These are phyloP conservation scores for Brachionus rotundiformis DNA, from an alignment of 1,140 invertebrate species.

Conservation along the genomic window DNA sequence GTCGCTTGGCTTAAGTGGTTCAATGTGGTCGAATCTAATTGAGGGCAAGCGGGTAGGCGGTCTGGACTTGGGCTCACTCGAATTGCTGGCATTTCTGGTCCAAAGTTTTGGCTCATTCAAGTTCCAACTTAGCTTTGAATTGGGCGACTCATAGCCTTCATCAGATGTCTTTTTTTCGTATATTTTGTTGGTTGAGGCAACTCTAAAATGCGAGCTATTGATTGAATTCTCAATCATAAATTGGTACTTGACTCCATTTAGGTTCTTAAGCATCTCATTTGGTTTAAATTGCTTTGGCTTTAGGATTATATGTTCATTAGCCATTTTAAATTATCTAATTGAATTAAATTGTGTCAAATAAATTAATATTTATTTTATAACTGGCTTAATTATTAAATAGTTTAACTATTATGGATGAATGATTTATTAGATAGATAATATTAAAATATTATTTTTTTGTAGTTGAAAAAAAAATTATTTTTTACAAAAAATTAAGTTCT, in stretches of 20 bases:
- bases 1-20: not conserved
- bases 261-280: not conserved
- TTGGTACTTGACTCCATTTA: not conserved
- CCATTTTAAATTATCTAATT: constrained; percentile 70
- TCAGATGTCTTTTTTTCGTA: not conserved
- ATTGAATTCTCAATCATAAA: not conserved
- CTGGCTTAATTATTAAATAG: not conserved
- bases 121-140: not conserved
- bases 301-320: constrained; percentile 72
- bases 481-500: not conserved
- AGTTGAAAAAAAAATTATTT: not conserved
- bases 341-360: constrained; percentile 64
- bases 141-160: not conserved
- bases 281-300: not conserved
- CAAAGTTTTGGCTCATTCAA: not conserved
- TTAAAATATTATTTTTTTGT: not conserved
- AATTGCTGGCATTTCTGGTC: not conserved
- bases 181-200: not conserved
- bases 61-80: not conserved
- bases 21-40: not conserved
- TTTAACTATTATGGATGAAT: no score
- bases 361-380: constrained; percentile 53
- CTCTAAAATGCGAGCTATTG: not conserved
- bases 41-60: not conserved
- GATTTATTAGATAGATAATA: not conserved